Percentiles rank a stretch among this genome's conserved stretches.
These are phyloP conservation scores for Oligia latruncula DNA, from an alignment of 2,888 invertebrate species.

Conservation along the genomic window DNA sequence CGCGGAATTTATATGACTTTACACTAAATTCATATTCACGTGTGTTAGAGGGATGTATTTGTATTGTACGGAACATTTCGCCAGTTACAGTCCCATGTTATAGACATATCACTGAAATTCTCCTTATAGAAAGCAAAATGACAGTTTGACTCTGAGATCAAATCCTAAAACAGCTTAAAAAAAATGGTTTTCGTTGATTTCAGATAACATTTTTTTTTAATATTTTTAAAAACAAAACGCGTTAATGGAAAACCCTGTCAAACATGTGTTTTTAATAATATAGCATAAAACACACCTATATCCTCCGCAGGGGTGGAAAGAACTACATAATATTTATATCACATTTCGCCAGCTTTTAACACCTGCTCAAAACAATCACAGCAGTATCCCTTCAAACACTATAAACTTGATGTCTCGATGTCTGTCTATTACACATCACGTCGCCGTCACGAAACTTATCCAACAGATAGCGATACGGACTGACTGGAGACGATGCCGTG, in stretches of 20 bases:
- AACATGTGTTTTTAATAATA: not conserved
- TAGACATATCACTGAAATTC: not conserved
- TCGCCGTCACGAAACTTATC: not conserved
- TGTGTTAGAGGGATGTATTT: too few relatives aligned
- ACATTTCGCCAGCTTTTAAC: not conserved
- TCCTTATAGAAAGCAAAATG: not conserved
- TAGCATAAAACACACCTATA: not conserved
- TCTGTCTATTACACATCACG: conserved; percentile 11
- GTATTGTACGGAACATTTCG: too few relatives aligned
- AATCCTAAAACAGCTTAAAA: not conserved
- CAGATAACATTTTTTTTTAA: not conserved
- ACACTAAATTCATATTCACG: not conserved
- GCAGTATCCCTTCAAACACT: not conserved
- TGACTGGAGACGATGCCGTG: conserved; percentile 2
- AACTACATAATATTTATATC: not conserved
- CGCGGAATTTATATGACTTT: not conserved
- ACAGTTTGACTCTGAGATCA: not conserved
- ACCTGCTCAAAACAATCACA: not conserved
- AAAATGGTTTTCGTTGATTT: not conserved
- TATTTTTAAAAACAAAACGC: too few relatives aligned
- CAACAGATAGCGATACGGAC: not conserved
- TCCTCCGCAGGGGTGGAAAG: not conserved
- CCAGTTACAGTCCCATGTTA: too few relatives aligned
- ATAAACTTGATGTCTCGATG: conserved; percentile 15
- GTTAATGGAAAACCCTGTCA: not conserved